phyloP scores from a whole-genome alignment of 2,888 invertebrate species.

The Cosmopolites sordidus region DNA sequence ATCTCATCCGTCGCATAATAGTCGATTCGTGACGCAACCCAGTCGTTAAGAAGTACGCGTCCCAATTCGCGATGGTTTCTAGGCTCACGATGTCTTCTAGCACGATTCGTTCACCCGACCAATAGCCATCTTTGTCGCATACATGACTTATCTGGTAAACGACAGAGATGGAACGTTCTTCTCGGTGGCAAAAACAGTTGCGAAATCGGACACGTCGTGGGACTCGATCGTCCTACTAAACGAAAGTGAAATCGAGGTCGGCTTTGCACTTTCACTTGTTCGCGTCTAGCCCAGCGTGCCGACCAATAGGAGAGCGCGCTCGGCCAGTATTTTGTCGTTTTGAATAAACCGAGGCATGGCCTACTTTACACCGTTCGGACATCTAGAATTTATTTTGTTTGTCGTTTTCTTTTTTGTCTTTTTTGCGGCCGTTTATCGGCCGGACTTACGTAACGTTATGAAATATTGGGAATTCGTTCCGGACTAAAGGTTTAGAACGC shows the following conservation, averaged over 20 bases:
- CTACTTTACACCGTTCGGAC: constrained; percentile 43
- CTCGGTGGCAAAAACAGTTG: constrained; percentile 31
- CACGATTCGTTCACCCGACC: background rate
- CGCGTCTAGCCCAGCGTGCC: constrained; percentile 47
- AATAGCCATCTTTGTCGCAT: background rate
- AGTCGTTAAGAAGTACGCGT: constrained; percentile 45
- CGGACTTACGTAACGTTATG: constrained; percentile 22
- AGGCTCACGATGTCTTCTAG: constrained; percentile 34
- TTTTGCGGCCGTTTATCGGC: constrained; percentile 10
- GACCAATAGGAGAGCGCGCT: constrained; percentile 44
- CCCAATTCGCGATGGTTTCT: constrained; percentile 48
- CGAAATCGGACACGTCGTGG: constrained; percentile 42
- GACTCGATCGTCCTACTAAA: constrained; percentile 52
- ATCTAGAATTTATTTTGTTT: constrained; percentile 40
- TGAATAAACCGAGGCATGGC: constrained; percentile 46
- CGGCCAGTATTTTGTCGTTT: constrained; percentile 42
- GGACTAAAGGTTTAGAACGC: constrained; percentile 12
- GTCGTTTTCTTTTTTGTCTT: constrained; percentile 31
- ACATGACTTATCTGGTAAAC: background rate
- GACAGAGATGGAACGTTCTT: constrained; percentile 29
- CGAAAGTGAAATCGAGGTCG: constrained; percentile 53
- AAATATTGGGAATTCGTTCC: constrained; percentile 24
- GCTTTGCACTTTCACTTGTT: constrained; percentile 51
- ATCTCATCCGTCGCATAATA: constrained; percentile 47
- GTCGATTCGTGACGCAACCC: constrained; percentile 44